Evolutionary conservation across 2,113 vertebrate species (phyloP).

Genomic region (Aspiorhynchus laticeps): DNA sequence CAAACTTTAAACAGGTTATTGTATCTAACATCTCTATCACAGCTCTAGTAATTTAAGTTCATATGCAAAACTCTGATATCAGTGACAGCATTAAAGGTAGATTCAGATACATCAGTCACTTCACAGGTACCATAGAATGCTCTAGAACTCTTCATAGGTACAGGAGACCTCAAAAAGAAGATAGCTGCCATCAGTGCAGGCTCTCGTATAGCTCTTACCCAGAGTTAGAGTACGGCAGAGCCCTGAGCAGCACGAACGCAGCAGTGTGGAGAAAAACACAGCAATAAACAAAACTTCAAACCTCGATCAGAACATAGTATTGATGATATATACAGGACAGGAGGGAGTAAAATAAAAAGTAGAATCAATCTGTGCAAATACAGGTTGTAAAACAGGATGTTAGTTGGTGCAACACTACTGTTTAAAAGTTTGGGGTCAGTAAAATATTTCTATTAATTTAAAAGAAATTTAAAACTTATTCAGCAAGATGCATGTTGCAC

Average conservation of each 20-base stretch:
- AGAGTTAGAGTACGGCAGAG: conserved; percentile 55
- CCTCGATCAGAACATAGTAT: neutral
- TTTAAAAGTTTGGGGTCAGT: neutral
- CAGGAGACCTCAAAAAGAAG: neutral
- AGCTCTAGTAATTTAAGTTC: neutral
- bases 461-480: neutral
- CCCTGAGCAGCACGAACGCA: conserved; percentile 48
- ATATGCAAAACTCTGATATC: neutral
- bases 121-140: neutral
- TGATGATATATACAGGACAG: neutral
- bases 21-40: neutral
- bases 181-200: neutral
- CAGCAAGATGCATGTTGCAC: neutral
- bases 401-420: neutral
- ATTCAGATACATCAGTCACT: neutral
- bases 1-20: neutral
- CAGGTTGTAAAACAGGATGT: neutral
- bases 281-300: conserved; percentile 38
- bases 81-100: neutral
- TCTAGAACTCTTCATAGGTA: conserved; percentile 4
- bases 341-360: neutral
- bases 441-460: too few species aligned
- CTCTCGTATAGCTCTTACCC: conserved; percentile 53
- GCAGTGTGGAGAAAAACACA: conserved; percentile 31
- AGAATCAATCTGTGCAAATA: neutral